These are phyloP conservation scores for Embidobia sp. DNA, from an alignment of 2,888 invertebrate species.

Conservation along the genomic window DNA sequence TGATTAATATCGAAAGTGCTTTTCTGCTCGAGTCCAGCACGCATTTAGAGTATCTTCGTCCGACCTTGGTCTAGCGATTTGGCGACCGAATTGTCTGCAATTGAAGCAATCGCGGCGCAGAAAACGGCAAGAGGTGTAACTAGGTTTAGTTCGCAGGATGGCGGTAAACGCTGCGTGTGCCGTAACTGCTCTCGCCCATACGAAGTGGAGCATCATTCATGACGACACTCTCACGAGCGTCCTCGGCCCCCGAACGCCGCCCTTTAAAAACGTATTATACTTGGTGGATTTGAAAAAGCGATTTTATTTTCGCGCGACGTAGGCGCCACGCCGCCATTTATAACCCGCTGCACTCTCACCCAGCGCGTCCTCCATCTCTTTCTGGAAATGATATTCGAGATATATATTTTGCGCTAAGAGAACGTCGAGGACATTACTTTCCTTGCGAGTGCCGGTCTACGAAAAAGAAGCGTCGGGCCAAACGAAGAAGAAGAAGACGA, in stretches of 20 bases:
- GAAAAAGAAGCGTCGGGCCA: conserved; percentile 40
- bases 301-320: conserved; percentile 68
- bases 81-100: conserved; percentile 13
- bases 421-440: conserved; percentile 62
- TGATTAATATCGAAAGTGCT: too few species aligned
- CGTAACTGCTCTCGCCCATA: conserved; percentile 55
- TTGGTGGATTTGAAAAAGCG: conserved; percentile 70
- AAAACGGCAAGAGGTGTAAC: conserved; percentile 65
- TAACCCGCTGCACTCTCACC: conserved; percentile 60
- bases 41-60: too few species aligned
- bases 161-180: conserved; percentile 64
- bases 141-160: conserved; percentile 59
- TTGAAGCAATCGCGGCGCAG: conserved; percentile 12
- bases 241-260: conserved; percentile 42
- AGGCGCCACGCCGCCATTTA: conserved; percentile 69
- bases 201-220: conserved; percentile 66
- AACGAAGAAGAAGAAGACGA: conserved; percentile 36
- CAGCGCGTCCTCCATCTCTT: conserved; percentile 46
- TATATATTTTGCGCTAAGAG: conserved; percentile 65
- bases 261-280: conserved; percentile 73
- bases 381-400: conserved; percentile 67
- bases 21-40: too few species aligned
- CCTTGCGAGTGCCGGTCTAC: conserved; percentile 11
- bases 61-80: background rate
- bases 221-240: conserved; percentile 58